phyloP scores from a whole-genome alignment of 2,797 vertebrate species.

The Myiotriccus ornatus region DNA sequence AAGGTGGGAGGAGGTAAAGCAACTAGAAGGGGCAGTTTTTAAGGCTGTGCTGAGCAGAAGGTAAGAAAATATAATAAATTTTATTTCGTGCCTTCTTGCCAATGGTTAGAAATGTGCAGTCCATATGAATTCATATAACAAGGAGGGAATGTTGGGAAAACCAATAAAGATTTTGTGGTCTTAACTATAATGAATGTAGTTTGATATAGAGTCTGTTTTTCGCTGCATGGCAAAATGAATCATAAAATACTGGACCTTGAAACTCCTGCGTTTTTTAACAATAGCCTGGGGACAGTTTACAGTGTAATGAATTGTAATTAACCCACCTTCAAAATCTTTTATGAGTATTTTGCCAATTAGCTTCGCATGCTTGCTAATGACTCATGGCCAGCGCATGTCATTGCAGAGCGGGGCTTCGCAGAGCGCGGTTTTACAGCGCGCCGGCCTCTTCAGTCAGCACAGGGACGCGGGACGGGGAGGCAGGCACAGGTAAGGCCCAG shows the following conservation, averaged over 20 bases:
- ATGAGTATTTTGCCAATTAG: slow-evolving; percentile 84
- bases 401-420: slow-evolving; percentile 66
- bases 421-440: slow-evolving; percentile 64
- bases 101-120: slow-evolving; percentile 82
- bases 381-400: slow-evolving; percentile 80
- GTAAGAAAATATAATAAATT: slow-evolving; percentile 80
- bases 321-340: slow-evolving; percentile 85
- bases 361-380: slow-evolving; percentile 81
- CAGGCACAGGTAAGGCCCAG: slow-evolving; percentile 63
- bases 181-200: slow-evolving; percentile 83
- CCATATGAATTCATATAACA: slow-evolving; percentile 82
- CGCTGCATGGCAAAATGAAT: slow-evolving; percentile 83
- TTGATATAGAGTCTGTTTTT: slow-evolving; percentile 85
- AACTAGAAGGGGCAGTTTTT: slow-evolving; percentile 65
- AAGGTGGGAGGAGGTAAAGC: slow-evolving; percentile 60
- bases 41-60: slow-evolving; percentile 67
- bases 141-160: slow-evolving; percentile 82
- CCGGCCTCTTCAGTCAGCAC: slow-evolving; percentile 72
- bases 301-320: slow-evolving; percentile 85
- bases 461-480: slow-evolving; percentile 43
- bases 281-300: slow-evolving; percentile 82
- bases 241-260: slow-evolving; percentile 83
- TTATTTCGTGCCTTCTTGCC: slow-evolving; percentile 78
- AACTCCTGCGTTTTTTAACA: slow-evolving; percentile 84
- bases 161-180: slow-evolving; percentile 82